These are phyloP conservation scores for Pseudomyrmex pallidus DNA, from an alignment of 1,140 invertebrate species.

Conservation along the genomic window DNA sequence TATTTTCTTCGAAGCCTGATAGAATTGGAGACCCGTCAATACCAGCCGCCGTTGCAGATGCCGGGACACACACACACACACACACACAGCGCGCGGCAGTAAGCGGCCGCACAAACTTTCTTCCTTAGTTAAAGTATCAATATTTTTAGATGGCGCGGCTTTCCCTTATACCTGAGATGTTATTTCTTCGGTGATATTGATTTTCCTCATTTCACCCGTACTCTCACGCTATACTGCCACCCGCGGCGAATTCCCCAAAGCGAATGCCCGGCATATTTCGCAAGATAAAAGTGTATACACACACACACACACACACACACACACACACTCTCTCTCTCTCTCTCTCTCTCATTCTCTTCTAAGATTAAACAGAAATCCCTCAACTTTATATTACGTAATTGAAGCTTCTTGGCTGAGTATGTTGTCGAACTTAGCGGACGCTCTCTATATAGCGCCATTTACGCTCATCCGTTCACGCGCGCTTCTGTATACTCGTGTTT, in stretches of 20 bases:
- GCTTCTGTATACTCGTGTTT: conserved; percentile 9
- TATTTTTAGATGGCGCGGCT: conserved; percentile 76
- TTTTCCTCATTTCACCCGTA: conserved; percentile 70
- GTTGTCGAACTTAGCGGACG: background rate
- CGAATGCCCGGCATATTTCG: conserved; percentile 30
- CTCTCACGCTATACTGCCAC: background rate
- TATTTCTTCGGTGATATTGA: conserved; percentile 73
- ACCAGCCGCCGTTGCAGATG: conserved; percentile 74
- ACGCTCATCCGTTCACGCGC: background rate
- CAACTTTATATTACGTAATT: conserved; percentile 43
- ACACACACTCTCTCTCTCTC: too few relatives aligned
- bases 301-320: too few relatives aligned
- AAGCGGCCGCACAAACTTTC: conserved; percentile 72
- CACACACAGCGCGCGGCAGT: conserved; percentile 20
- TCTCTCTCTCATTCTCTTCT: too few relatives aligned
- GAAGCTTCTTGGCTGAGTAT: conserved; percentile 20
- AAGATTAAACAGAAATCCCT: conserved; percentile 59
- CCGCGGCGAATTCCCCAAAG: conserved; percentile 31
- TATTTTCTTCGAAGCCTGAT: conserved; percentile 72
- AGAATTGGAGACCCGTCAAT: conserved; percentile 78
- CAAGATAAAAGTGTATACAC: conserved; percentile 14
- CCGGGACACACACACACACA: conserved; percentile 39
- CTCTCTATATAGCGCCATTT: background rate
- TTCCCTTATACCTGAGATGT: conserved; percentile 71
- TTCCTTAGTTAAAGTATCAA: conserved; percentile 80